phyloP scores from a whole-genome alignment of 2,113 vertebrate genomes.

The Irena cyanogastra region DNA sequence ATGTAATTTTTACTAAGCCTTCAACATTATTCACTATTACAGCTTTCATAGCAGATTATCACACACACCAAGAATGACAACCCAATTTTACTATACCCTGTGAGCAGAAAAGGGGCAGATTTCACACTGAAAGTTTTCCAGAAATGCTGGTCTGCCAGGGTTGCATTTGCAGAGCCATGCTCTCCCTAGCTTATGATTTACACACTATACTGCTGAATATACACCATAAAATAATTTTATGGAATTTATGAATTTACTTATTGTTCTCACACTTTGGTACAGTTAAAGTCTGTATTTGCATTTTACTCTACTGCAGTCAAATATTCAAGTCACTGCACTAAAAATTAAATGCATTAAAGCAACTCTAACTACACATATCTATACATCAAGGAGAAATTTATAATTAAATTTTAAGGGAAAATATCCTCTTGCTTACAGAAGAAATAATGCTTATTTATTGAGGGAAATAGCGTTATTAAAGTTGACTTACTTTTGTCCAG shows the following conservation, averaged over 20 bases:
- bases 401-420: neutral
- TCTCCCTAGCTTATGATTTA: neutral
- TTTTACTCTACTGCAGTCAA: neutral
- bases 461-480: neutral
- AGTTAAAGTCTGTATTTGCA: neutral
- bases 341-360: neutral
- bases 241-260: neutral
- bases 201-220: neutral
- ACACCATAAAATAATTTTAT: neutral
- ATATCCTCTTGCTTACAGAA: neutral
- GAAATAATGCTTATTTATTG: neutral
- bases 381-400: neutral
- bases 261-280: neutral
- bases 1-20: neutral
- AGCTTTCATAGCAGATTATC: neutral
- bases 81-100: rapidly evolving
- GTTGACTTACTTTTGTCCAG: neutral
- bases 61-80: neutral
- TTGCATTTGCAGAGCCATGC: neutral
- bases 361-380: neutral
- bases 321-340: neutral
- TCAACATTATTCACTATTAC: neutral
- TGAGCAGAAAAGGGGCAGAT: neutral
- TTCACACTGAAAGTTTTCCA: neutral
- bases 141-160: neutral